Conservation (phyloP, 2,797 vertebrate genomes). For the Siniperca scherzeri region DNA sequence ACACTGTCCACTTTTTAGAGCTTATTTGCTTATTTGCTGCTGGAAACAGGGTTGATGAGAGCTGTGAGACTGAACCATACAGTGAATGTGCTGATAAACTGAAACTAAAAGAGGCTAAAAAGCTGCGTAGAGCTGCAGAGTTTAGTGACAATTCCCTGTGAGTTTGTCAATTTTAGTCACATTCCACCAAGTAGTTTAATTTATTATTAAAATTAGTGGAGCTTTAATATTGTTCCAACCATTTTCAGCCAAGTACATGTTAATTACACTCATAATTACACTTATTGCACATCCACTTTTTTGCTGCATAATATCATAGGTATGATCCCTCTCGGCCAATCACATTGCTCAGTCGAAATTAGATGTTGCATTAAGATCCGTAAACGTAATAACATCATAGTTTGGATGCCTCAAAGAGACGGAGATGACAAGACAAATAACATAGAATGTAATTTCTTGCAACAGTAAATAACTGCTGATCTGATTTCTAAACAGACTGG, state of each 20-base stretch:
- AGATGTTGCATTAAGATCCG: slow-evolving; percentile 13
- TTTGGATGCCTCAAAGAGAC: slow-evolving; percentile 36
- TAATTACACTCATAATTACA: not conserved
- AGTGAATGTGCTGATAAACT: not conserved
- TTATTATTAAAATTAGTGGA: not conserved
- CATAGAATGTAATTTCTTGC: slow-evolving; percentile 37
- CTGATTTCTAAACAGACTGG: slow-evolving; percentile 24
- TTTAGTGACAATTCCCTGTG: too few relatives aligned
- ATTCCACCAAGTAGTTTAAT: not conserved
- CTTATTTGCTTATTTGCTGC: not conserved
- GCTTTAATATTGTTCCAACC: not conserved
- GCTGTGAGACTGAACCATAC: not conserved
- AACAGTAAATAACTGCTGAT: slow-evolving; percentile 45
- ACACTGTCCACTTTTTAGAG: not conserved
- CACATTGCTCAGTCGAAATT: slow-evolving; percentile 3
- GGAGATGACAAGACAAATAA: slow-evolving; percentile 44
- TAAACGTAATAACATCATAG: slow-evolving; percentile 25
- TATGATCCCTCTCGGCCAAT: slow-evolving; percentile 1
- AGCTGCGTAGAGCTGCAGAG: not conserved
- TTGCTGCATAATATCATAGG: not conserved
- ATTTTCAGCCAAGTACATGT: not conserved
- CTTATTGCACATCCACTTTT: not conserved
- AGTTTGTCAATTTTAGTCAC: not conserved
- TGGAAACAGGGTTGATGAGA: not conserved
- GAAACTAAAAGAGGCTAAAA: not conserved